These are phyloP conservation scores for Porites lutea DNA, from an alignment of 64 coral and sea anemone species.

Conservation along the genomic window DNA sequence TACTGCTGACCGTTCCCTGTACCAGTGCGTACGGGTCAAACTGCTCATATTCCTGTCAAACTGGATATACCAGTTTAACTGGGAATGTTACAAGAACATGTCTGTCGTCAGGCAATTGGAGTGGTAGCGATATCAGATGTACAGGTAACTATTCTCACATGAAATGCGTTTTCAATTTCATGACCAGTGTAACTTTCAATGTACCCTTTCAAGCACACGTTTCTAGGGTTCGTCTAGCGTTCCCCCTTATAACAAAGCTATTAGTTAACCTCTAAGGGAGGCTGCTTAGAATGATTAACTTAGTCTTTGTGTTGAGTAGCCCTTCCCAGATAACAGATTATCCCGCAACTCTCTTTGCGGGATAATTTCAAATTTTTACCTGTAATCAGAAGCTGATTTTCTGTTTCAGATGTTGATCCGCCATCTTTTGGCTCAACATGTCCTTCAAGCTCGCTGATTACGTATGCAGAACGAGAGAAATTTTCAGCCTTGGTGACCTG, in stretches of 20 bases:
- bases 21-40: not conserved
- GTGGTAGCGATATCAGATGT: not conserved
- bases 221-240: too few relatives aligned
- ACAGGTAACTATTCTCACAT: not conserved
- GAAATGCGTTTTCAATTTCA: not conserved
- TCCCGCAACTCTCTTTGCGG: too few relatives aligned
- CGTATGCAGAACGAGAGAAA: not conserved
- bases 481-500: slow-evolving; percentile 27
- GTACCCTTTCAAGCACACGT: too few relatives aligned
- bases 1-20: not conserved
- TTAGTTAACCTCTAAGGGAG: too few relatives aligned
- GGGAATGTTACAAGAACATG: slow-evolving; percentile 42
- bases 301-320: too few relatives aligned
- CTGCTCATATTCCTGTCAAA: slow-evolving; percentile 48
- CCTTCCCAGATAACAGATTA: too few relatives aligned
- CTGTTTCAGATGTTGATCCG: not conserved
- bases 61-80: not conserved
- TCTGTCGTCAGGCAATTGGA: not conserved
- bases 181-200: too few relatives aligned
- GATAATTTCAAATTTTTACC: too few relatives aligned
- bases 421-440: slow-evolving; percentile 9
- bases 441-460: not conserved
- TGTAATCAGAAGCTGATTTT: not conserved
- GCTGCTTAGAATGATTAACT: too few relatives aligned
- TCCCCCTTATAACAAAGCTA: too few relatives aligned